These are phyloP conservation scores for Ophioderma brevispina DNA, from an alignment of 35 echinoderm and acorn worm species.

Conservation along the genomic window DNA sequence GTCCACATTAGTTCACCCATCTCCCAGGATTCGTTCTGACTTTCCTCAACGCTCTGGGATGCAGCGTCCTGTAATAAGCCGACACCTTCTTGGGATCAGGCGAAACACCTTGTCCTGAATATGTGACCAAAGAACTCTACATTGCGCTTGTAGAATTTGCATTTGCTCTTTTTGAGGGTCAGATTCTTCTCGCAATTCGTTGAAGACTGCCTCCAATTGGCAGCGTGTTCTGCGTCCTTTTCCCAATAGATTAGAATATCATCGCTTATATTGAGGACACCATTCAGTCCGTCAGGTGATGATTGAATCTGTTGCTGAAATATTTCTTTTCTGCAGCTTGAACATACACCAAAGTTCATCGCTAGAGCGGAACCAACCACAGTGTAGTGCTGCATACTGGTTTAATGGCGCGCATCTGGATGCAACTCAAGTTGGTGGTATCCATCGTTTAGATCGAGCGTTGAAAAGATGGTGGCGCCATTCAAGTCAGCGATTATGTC, in stretches of 20 bases:
- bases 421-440: constrained; percentile 55
- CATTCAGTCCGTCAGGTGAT: constrained; percentile 21
- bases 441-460: constrained; percentile 59
- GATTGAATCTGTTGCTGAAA: constrained; percentile 70
- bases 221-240: background rate
- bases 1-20: constrained; percentile 20
- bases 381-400: constrained; percentile 34
- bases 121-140: constrained; percentile 57
- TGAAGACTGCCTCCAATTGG: constrained; percentile 19
- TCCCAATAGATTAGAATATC: constrained; percentile 44
- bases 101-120: constrained; percentile 20
- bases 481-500: constrained; percentile 59
- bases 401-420: background rate
- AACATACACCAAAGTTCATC: constrained; percentile 51
- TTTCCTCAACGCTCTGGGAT: background rate
- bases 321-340: constrained; percentile 50
- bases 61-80: constrained; percentile 8
- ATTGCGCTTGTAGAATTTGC: constrained; percentile 10
- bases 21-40: constrained; percentile 31
- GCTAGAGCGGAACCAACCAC: constrained; percentile 22
- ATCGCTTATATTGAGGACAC: constrained; percentile 74
- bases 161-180: constrained; percentile 55
- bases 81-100: constrained; percentile 22
- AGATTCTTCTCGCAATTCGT: constrained; percentile 29
- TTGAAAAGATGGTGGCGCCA: constrained; percentile 40